Percentiles rank a stretch among this genome's conserved stretches.
phyloP scores from a whole-genome alignment of 2,797 vertebrate species.

The Spinibarbus caldwelli region DNA sequence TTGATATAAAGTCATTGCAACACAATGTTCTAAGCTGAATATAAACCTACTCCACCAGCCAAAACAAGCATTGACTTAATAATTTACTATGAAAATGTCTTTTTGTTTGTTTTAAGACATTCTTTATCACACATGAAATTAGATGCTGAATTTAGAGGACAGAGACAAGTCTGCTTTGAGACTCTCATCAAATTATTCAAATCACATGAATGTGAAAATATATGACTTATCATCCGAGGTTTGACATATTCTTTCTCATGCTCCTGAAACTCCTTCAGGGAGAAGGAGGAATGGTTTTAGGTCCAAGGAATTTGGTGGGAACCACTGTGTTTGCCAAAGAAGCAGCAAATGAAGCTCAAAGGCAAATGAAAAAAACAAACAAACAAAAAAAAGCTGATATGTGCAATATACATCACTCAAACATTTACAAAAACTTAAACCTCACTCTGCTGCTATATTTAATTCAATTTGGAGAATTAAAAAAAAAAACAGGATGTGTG shows the following conservation, averaged over 20 bases:
- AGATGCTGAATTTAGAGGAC: neutral
- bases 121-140: neutral
- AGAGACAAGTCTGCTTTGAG: neutral
- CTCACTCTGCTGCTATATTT: neutral
- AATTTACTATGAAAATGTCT: slow-evolving; percentile 1
- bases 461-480: neutral
- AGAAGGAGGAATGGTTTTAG: slow-evolving; percentile 49
- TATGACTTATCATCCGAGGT: slow-evolving; percentile 1
- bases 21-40: slow-evolving; percentile 5
- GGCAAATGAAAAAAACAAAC: no score
- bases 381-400: slow-evolving; percentile 61
- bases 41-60: neutral
- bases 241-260: slow-evolving; percentile 27
- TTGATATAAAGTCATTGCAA: slow-evolving; percentile 1
- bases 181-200: neutral
- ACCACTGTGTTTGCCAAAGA: slow-evolving; percentile 68
- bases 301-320: slow-evolving; percentile 73
- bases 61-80: slow-evolving; percentile 40
- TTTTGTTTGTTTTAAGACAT: slow-evolving; percentile 13
- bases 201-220: neutral
- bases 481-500: neutral
- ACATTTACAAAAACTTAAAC: neutral
- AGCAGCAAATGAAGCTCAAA: slow-evolving; percentile 68
- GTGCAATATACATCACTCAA: neutral
- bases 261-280: slow-evolving; percentile 43